Conservation (phyloP, 2,113 vertebrate genomes). For the Gorilla gorilla region DNA sequence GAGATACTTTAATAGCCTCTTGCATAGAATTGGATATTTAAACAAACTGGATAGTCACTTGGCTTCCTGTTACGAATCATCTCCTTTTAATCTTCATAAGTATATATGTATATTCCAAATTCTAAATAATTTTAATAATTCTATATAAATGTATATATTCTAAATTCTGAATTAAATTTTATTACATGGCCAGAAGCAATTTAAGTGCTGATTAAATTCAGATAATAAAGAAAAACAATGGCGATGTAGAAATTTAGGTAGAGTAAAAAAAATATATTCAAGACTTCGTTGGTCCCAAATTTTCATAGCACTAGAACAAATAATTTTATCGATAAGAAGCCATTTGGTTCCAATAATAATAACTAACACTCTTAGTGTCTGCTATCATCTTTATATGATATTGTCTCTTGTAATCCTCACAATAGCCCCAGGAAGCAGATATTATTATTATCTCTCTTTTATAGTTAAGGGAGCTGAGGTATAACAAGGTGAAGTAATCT, state of each 20-base stretch:
- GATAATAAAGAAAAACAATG: constrained; percentile 2
- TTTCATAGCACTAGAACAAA: neutral
- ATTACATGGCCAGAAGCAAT: neutral
- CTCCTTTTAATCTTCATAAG: constrained; percentile 16
- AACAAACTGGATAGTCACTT: neutral
- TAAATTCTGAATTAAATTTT: neutral
- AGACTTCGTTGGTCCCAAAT: neutral
- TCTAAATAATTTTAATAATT: neutral
- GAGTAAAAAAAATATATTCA: neutral
- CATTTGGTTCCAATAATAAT: neutral
- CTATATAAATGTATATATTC: neutral
- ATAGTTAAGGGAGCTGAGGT: neutral
- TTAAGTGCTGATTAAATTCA: constrained; percentile 26
- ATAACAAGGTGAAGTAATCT: neutral
- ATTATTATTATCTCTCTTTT: neutral
- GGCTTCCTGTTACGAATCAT: neutral
- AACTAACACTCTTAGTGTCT: neutral
- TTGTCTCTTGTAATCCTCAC: neutral
- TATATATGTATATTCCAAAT: neutral
- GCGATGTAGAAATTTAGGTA: neutral
- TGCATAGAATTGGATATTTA: neutral
- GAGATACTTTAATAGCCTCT: neutral
- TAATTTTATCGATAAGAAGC: neutral
- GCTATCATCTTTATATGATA: neutral
- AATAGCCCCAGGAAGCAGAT: neutral